phyloP scores from a whole-genome alignment of 2,888 invertebrate species.

The Cremastobaeus sp. region DNA sequence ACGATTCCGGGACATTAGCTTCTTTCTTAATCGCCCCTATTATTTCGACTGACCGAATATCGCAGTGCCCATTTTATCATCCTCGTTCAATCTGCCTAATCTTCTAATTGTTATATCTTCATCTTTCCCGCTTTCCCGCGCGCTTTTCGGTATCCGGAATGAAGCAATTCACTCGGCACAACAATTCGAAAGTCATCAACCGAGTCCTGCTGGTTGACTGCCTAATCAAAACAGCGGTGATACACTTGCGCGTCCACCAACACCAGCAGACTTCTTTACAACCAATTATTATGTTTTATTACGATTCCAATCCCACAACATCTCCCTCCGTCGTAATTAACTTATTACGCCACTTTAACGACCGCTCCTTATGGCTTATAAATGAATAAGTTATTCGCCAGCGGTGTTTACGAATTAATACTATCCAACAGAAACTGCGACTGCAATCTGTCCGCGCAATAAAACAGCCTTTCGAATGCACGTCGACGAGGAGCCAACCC shows the following conservation, averaged over 20 bases:
- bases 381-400: slow-evolving; percentile 28
- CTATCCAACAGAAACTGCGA: too few relatives aligned
- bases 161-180: too few relatives aligned
- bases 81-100: too few relatives aligned
- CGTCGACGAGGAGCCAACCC: background rate
- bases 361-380: slow-evolving; percentile 27
- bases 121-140: too few relatives aligned
- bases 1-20: too few relatives aligned
- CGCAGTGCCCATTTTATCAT: too few relatives aligned
- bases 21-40: too few relatives aligned
- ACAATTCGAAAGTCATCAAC: too few relatives aligned
- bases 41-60: too few relatives aligned
- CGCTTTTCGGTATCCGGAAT: too few relatives aligned
- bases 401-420: slow-evolving; percentile 24
- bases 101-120: too few relatives aligned
- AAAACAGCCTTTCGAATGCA: slow-evolving; percentile 22
- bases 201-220: too few relatives aligned
- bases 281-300: slow-evolving; percentile 32
- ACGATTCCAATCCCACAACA: background rate
- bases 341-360: slow-evolving; percentile 42
- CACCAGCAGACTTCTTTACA: slow-evolving; percentile 19
- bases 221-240: slow-evolving; percentile 21
- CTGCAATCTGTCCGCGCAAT: slow-evolving; percentile 4
- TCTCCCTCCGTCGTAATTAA: slow-evolving; percentile 27
- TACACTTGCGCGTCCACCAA: slow-evolving; percentile 28